Percentiles rank a stretch among this genome's conserved stretches.
These are phyloP conservation scores for Temnopleurus reevesii DNA, from an alignment of 53 echinoderm and acorn worm genomes.

Conservation along the genomic window DNA sequence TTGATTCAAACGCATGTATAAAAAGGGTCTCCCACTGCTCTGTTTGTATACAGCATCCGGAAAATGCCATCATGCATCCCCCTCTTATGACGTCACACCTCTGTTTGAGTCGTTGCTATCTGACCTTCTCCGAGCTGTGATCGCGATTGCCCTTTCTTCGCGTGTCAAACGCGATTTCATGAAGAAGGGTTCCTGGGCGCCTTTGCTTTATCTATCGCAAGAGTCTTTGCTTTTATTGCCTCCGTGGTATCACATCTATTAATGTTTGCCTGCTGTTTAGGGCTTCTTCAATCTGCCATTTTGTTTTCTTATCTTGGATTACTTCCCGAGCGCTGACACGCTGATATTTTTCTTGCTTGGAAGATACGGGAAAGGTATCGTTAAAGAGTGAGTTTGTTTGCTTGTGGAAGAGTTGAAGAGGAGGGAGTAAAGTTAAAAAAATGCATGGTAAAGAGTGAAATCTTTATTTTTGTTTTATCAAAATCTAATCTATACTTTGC, in stretches of 20 bases:
- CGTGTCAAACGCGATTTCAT: neutral
- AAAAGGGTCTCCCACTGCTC: neutral
- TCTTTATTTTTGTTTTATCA: too few relatives aligned
- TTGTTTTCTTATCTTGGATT: neutral
- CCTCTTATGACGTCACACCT: constrained; percentile 21
- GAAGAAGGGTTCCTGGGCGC: neutral
- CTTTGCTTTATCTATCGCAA: neutral
- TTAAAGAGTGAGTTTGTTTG: too few relatives aligned
- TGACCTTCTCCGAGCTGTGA: neutral
- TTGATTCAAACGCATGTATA: neutral
- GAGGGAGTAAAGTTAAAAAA: neutral
- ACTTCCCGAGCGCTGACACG: neutral
- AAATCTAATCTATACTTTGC: too few relatives aligned
- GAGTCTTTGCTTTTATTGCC: neutral
- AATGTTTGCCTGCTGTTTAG: neutral
- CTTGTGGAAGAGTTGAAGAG: neutral
- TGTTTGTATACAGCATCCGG: constrained; percentile 40
- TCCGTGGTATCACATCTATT: neutral
- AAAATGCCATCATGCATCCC: constrained; percentile 33
- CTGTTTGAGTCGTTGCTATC: constrained; percentile 18
- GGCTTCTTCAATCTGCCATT: neutral
- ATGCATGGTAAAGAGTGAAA: too few relatives aligned
- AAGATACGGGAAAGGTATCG: neutral
- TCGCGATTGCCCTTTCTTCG: neutral
- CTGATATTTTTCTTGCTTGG: neutral